Base-by-base conservation (phyloP, 2,113 vertebrate genomes). In the Sisor rabdophorus region DNA sequence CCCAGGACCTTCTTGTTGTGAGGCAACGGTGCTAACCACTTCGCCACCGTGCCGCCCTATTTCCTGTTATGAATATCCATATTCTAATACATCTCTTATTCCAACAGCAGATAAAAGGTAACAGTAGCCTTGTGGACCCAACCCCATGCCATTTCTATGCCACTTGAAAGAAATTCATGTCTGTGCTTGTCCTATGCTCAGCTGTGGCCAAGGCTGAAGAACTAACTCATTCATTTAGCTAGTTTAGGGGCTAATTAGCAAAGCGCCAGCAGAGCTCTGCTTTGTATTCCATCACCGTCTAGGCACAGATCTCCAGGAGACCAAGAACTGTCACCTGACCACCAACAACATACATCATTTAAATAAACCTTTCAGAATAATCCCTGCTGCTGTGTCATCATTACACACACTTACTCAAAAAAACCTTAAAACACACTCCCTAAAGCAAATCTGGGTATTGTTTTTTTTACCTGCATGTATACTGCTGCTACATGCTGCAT, bases 191-290 rank as follows among this genome's bases (percentile, higher is more conserved):
- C 28, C 71, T 73, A 80, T 76, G 70, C 85, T 86, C 89, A 88
- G 87, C 87, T 91, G 88, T 83, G 85, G 71, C 79, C 77, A 30
- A 79, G 79, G 79, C 76, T 79, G 76, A 48, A 87, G 84, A 79
- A 88, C 86, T 83, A 83, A 79, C 83, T 87, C 82, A 86, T 90
- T 90, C 77, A 85, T 89, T 90, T 88, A 79, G 76, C 75, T 53
- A 40, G 67, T 77, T 78, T 79, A 75, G 54, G 54, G 47, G 47
- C 74, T 70, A 79, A 82, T 84, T 81, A 82, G 79, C 65, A 52
- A 56, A 67, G 70, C 54, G 48, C 61, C 79, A 53, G 76, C 56
- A 71, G 13, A 70, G 74, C 65, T 84, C 85, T 85, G 81, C 82
- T 87, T 81, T 71, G 82, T 84, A 86, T 87, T 87, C 79, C 55